A percentile compares a stretch with the other conserved stretches of the same genome.
These are phyloP conservation scores for Myotis brandtii DNA, from an alignment of 2,113 vertebrate species.

Conservation along the genomic window DNA sequence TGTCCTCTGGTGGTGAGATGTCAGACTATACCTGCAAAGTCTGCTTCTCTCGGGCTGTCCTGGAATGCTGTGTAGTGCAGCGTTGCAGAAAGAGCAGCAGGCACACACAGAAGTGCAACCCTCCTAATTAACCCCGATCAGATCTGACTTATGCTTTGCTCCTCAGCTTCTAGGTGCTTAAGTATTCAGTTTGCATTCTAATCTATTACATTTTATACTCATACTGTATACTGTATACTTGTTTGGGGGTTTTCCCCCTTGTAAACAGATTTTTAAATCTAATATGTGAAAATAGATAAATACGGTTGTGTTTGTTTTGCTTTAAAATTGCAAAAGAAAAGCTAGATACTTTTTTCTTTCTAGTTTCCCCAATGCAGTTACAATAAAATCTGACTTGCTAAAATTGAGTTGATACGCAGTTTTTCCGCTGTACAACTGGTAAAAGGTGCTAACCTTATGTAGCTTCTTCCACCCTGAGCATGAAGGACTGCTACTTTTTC, in stretches of 20 bases:
- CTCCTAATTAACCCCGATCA: neutral
- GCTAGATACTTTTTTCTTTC: slow-evolving; percentile 15
- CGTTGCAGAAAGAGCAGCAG: neutral
- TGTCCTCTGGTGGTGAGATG: neutral
- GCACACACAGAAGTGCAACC: neutral
- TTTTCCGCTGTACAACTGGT: neutral
- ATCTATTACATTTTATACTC: neutral
- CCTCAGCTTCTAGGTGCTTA: neutral
- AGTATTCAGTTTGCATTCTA: neutral
- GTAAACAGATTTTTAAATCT: neutral
- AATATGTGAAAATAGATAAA: neutral
- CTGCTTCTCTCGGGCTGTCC: neutral
- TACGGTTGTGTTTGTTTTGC: slow-evolving; percentile 22
- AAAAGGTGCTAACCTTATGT: neutral
- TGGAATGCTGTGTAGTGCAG: rapidly evolving
- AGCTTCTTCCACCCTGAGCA: neutral
- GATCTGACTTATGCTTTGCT: neutral
- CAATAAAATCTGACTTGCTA: slow-evolving; percentile 55
- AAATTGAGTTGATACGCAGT: slow-evolving; percentile 49
- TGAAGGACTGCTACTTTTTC: neutral
- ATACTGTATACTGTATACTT: neutral
- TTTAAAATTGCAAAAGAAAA: slow-evolving; percentile 63
- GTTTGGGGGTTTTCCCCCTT: neutral
- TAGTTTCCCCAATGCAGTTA: slow-evolving; percentile 42
- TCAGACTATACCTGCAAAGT: neutral